Evolutionary conservation across 2,113 vertebrate species (phyloP).

Genomic region (Salvelinus fontinalis): DNA sequence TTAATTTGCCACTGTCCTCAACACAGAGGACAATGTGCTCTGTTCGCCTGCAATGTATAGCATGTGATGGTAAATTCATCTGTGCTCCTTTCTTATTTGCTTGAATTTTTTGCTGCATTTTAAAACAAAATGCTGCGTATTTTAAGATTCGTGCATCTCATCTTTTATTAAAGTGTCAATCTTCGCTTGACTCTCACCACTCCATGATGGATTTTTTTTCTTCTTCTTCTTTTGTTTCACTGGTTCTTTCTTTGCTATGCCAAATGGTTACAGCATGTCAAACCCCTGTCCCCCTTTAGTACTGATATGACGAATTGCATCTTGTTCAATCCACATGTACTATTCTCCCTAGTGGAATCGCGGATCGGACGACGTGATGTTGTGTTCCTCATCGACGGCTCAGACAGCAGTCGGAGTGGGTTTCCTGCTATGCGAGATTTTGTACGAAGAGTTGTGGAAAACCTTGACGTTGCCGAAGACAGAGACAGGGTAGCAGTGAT

Average conservation of each 20-base stretch:
- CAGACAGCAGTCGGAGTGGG: slow-evolving; percentile 22
- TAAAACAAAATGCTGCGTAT: too few species aligned
- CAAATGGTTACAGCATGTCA: too few species aligned
- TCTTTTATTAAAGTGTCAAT: too few species aligned
- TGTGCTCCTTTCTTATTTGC: too few species aligned
- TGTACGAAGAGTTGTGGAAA: slow-evolving; percentile 27
- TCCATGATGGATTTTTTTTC: too few species aligned
- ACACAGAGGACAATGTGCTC: background rate
- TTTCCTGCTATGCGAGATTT: slow-evolving; percentile 42
- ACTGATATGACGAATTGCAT: background rate
- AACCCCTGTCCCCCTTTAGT: too few species aligned
- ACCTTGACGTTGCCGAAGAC: slow-evolving; percentile 11
- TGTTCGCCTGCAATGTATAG: background rate
- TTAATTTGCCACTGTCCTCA: slow-evolving; percentile 8
- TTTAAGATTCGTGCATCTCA: too few species aligned
- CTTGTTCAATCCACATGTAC: background rate
- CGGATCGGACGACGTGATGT: slow-evolving; percentile 22
- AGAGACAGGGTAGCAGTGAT: slow-evolving; percentile 34
- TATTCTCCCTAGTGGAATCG: slow-evolving; percentile 18
- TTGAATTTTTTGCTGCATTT: too few species aligned
- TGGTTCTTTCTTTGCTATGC: too few species aligned
- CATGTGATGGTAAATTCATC: background rate
- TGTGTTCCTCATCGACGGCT: slow-evolving; percentile 46
- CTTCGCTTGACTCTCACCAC: too few species aligned
- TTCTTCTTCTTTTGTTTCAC: too few species aligned